A percentile compares a stretch with the other conserved stretches of the same genome.
Evolutionary conservation across 2,113 vertebrate genomes (phyloP).

Genomic region (Lota lota): DNA sequence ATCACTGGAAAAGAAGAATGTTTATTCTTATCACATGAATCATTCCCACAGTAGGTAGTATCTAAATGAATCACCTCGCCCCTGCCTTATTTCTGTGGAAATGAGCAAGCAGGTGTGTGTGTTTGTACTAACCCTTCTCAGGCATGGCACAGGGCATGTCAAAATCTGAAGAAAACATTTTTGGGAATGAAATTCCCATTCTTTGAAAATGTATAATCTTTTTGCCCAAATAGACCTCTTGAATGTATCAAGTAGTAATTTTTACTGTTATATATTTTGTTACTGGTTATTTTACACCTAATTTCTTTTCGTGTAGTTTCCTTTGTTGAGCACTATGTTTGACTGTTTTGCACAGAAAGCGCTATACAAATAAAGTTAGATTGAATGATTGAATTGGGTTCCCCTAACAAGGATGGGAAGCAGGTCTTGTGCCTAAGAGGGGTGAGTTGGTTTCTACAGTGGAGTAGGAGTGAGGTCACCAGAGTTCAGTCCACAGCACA

Average conservation of each 20-base stretch:
- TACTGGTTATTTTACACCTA: neutral
- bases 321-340: too few species aligned
- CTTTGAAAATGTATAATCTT: too few species aligned
- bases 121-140: constrained; percentile 47
- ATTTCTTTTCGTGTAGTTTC: neutral
- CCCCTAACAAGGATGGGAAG: too few species aligned
- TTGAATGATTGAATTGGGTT: too few species aligned
- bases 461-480: constrained; percentile 40
- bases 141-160: constrained; percentile 21
- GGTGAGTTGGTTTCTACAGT: constrained; percentile 32
- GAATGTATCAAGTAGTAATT: too few species aligned
- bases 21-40: neutral
- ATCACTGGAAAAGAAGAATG: constrained; percentile 19
- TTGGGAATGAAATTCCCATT: too few species aligned
- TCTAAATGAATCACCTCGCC: constrained; percentile 20
- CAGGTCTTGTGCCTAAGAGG: constrained; percentile 49
- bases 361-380: too few species aligned
- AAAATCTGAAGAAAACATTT: neutral
- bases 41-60: neutral
- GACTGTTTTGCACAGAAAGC: too few species aligned
- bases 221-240: too few species aligned
- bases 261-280: neutral
- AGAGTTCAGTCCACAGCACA: constrained; percentile 45
- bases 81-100: constrained; percentile 33
- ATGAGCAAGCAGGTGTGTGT: constrained; percentile 28